Evolutionary conservation across 2,888 invertebrate species (phyloP).

Genomic region (Stegana nigrithorax): DNA sequence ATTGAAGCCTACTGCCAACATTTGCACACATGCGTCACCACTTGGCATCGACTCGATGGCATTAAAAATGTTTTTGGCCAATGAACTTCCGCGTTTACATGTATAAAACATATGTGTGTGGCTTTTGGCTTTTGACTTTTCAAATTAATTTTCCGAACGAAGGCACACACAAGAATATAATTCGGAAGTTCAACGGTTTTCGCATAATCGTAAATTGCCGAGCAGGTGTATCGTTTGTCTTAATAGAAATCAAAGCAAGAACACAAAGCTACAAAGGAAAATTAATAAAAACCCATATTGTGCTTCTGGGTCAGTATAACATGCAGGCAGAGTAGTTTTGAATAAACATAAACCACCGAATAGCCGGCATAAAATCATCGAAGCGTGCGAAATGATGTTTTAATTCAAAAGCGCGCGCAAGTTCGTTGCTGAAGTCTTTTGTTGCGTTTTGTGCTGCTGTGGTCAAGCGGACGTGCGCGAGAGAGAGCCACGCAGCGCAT

Average conservation of each 20-base stretch:
- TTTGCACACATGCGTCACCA: too few relatives aligned
- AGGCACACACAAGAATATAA: background rate
- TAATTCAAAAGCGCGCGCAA: constrained; percentile 4
- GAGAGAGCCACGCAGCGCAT: background rate
- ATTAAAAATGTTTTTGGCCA: too few relatives aligned
- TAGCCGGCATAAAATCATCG: constrained; percentile 9
- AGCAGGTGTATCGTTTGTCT: too few relatives aligned
- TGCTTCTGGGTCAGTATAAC: constrained; percentile 2
- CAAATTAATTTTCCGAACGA: too few relatives aligned
- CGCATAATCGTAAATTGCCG: background rate
- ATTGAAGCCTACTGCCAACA: too few relatives aligned
- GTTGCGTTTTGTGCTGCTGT: too few relatives aligned
- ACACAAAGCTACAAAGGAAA: background rate
- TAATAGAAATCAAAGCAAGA: too few relatives aligned
- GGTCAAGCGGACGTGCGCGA: background rate
- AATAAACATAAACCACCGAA: background rate
- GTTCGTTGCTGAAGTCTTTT: constrained; percentile 46
- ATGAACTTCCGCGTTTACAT: too few relatives aligned
- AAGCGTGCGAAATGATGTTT: constrained; percentile 1
- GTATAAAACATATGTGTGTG: too few relatives aligned
- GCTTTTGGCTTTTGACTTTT: too few relatives aligned
- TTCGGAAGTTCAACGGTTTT: background rate
- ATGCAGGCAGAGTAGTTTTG: background rate
- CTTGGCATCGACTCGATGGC: too few relatives aligned
- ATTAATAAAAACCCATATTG: too few relatives aligned